phyloP scores from a whole-genome alignment of 1,140 invertebrate genomes.

The Trypoxylus dichotomus region DNA sequence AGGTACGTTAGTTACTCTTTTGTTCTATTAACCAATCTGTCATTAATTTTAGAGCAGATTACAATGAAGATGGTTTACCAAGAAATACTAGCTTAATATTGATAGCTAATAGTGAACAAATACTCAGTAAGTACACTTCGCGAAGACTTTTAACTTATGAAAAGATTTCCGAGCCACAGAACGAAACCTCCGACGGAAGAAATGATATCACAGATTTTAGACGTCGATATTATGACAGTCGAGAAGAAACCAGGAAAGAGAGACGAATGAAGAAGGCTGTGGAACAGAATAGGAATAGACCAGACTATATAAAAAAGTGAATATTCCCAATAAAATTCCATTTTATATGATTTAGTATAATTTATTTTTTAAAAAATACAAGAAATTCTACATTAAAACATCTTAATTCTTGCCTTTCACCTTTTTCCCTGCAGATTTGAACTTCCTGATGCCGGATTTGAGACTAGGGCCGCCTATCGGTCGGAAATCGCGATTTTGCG shows the following conservation, averaged over 20 bases:
- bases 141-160: slow-evolving; percentile 84
- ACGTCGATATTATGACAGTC: slow-evolving; percentile 67
- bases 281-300: slow-evolving; percentile 43
- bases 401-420: slow-evolving; percentile 23
- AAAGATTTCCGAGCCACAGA: slow-evolving; percentile 68
- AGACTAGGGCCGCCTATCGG: slow-evolving; percentile 27
- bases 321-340: no score
- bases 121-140: slow-evolving; percentile 74
- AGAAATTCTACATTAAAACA: slow-evolving; percentile 30
- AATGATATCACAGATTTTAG: slow-evolving; percentile 56
- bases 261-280: slow-evolving; percentile 48
- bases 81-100: slow-evolving; percentile 76
- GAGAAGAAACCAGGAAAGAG: slow-evolving; percentile 65
- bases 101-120: slow-evolving; percentile 84
- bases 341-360: no score
- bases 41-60: slow-evolving; percentile 67
- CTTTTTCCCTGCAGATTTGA: not conserved
- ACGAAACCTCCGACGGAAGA: slow-evolving; percentile 34
- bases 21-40: not conserved
- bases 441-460: slow-evolving; percentile 9
- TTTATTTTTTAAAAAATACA: slow-evolving; percentile 32
- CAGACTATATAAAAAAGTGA: not conserved
- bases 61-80: slow-evolving; percentile 74
- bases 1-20: slow-evolving; percentile 58
- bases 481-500: slow-evolving; percentile 29